Evolutionary conservation across 1,140 invertebrate genomes (phyloP).

Genomic region (Zaprionus inermis): DNA sequence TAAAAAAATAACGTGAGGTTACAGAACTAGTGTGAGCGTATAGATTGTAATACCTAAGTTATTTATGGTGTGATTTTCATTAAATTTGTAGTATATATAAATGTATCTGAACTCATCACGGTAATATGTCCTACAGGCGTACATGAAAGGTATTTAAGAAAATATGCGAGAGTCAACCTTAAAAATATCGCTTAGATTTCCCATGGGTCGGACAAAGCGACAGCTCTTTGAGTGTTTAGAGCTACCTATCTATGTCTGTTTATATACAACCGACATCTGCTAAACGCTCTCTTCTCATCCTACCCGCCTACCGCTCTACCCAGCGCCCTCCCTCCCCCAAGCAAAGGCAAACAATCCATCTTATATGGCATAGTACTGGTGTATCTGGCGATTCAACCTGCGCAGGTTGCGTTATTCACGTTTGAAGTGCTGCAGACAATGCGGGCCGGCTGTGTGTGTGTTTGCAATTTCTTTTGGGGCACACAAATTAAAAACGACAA

Average conservation of each 20-base stretch:
- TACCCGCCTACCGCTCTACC: no score
- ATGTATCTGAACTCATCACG: no score
- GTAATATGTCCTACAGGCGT: no score
- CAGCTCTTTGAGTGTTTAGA: neutral
- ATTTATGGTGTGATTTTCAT: neutral
- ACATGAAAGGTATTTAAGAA: no score
- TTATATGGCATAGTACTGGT: neutral
- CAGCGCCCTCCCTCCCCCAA: no score
- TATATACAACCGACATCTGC: neutral
- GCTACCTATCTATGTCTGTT: neutral
- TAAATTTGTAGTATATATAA: neutral
- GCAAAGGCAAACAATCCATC: neutral
- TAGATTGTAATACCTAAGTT: no score
- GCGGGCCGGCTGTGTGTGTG: slow-evolving; percentile 41
- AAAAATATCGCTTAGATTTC: neutral
- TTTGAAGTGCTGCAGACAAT: slow-evolving; percentile 75
- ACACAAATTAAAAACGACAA: slow-evolving; percentile 80
- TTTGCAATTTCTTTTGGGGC: slow-evolving; percentile 60
- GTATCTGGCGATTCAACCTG: neutral
- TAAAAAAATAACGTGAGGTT: no score
- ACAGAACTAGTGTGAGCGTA: no score
- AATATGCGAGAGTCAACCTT: no score
- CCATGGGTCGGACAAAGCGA: neutral
- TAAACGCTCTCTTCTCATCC: neutral
- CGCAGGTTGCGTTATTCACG: slow-evolving; percentile 37